Evolutionary conservation across 2,888 invertebrate species (phyloP).

Genomic region (Resseliella maxima): DNA sequence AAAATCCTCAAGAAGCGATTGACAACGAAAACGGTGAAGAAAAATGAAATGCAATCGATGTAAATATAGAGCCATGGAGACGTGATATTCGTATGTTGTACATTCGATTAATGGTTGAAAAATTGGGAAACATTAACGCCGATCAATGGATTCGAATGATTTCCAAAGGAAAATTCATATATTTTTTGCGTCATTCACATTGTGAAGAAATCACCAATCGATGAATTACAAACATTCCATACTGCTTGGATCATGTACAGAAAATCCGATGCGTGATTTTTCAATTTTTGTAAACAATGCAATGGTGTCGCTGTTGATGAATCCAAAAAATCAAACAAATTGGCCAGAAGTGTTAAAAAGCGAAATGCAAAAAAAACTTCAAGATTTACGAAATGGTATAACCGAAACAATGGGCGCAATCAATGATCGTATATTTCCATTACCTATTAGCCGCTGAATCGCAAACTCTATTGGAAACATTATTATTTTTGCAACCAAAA

Average conservation of each 20-base stretch:
- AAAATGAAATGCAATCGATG: background rate
- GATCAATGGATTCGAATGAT: slow-evolving; percentile 21
- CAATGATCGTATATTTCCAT: too few relatives aligned
- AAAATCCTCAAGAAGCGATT: too few relatives aligned
- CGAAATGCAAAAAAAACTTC: slow-evolving; percentile 79
- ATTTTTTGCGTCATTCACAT: background rate
- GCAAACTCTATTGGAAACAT: slow-evolving; percentile 83
- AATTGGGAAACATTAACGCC: background rate
- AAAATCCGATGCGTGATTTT: slow-evolving; percentile 77
- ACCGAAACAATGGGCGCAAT: too few relatives aligned
- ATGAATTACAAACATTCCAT: background rate
- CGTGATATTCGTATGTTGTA: background rate
- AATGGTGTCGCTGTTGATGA: slow-evolving; percentile 78
- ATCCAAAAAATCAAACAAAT: slow-evolving; percentile 75
- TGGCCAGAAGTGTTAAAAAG: slow-evolving; percentile 78
- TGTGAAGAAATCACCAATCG: background rate
- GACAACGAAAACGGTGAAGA: background rate
- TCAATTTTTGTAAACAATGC: slow-evolving; percentile 78
- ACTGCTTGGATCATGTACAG: slow-evolving; percentile 71
- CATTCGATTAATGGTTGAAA: background rate
- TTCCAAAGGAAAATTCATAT: background rate
- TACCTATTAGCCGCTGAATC: slow-evolving; percentile 88
- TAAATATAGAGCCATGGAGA: background rate
- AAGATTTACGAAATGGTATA: slow-evolving; percentile 76
- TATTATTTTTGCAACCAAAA: slow-evolving; percentile 91